Evolutionary conservation across 2,113 vertebrate genomes (phyloP), one percentile per base, ranked within the genome.

Genomic region (Phylloscopus trochilus): DNA sequence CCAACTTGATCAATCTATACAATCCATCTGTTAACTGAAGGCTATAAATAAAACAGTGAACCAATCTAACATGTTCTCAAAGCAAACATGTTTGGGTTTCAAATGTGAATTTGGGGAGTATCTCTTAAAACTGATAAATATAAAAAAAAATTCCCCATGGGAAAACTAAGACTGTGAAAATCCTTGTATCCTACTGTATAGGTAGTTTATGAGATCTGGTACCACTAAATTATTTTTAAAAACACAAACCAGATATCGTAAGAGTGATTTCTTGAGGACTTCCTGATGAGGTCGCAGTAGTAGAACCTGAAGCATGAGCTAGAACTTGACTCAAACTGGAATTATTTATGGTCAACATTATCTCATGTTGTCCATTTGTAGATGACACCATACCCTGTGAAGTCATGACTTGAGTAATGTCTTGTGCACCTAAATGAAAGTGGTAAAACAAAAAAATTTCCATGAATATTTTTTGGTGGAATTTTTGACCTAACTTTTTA

Each of bases 261-360:
- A 99, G 98, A 4, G 99, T 99, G 95, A 99, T 99, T 96, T 99
- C 99, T 97, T 99, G 99, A 28, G 98, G 98, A 51, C 98, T 98
- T 89, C 97, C 98, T 15, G 98, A 97, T n/a, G 98, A 95, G 3
- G 96, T 87, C 0, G 97, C 87, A 26, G 98, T 91, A 8, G 98
- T 84, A 14, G 98, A 97, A 51, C 96, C 97, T 0, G 98, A 96
- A 27, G 98, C 98, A 92, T 99, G 99, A 43, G 98, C 98, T 35
- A 99, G 94, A 49, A 99, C 99, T 97, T 99, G 99, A 75, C 98
- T 98, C 86, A 99, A 96, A 78, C 98, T 99, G 37, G 99, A 98
- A 95, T 99, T 99, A 98, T 99, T 99, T 95, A 99, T 99, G 68
- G 99, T 99, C 94, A 99, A 91, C 2, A 99, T 99, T 96, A 99